Evolutionary conservation across 2,888 invertebrate species (phyloP).

Genomic region (Tachystola acroxantha): DNA sequence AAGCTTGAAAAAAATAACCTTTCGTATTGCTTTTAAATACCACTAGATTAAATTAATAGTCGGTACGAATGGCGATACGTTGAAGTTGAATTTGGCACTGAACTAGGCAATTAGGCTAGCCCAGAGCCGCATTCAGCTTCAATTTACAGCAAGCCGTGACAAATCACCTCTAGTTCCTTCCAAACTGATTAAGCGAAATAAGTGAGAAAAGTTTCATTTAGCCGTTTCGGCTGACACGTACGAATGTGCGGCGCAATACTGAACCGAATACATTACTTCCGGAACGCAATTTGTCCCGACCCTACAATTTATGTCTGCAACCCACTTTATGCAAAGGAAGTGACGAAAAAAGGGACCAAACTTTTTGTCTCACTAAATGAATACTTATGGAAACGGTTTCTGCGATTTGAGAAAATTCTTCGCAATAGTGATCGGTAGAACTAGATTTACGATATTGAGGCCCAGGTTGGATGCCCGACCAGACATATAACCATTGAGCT

Average conservation of each 20-base stretch:
- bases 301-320: constrained; percentile 64
- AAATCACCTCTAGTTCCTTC: constrained; percentile 34
- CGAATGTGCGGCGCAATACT: constrained; percentile 43
- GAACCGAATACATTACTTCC: constrained; percentile 54
- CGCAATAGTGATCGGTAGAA: too few relatives aligned
- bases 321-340: constrained; percentile 56
- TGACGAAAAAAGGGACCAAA: constrained; percentile 45
- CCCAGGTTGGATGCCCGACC: too few relatives aligned
- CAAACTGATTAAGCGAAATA: constrained; percentile 54
- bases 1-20: too few relatives aligned
- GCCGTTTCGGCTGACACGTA: constrained; percentile 46
- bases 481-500: too few relatives aligned
- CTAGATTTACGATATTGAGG: too few relatives aligned
- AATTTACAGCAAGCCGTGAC: constrained; percentile 7
- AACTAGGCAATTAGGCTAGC: too few relatives aligned
- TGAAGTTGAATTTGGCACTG: too few relatives aligned
- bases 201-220: constrained; percentile 62
- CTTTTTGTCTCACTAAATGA: constrained; percentile 34
- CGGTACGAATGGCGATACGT: too few relatives aligned
- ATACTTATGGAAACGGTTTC: constrained; percentile 23
- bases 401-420: too few relatives aligned
- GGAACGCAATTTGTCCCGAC: constrained; percentile 65
- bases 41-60: too few relatives aligned
- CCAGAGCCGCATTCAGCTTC: too few relatives aligned
- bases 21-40: too few relatives aligned